These are phyloP conservation scores for Rhinella marina DNA, from an alignment of 2,797 vertebrate genomes.

Conservation along the genomic window DNA sequence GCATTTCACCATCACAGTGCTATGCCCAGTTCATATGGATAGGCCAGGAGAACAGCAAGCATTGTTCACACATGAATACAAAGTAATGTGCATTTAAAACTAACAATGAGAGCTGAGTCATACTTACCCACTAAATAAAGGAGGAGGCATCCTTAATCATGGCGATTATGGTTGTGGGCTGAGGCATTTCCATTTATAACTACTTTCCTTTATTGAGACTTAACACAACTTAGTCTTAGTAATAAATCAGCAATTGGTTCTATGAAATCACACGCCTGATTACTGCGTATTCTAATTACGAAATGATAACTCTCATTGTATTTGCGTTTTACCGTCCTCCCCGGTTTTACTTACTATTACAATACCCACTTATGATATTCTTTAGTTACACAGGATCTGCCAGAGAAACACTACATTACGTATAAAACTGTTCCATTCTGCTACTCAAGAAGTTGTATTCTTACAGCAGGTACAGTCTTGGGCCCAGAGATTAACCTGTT, in stretches of 20 bases:
- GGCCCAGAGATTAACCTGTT: neutral
- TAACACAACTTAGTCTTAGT: neutral
- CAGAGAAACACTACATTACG: neutral
- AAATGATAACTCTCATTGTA: neutral
- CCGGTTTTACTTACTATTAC: neutral
- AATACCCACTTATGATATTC: no score
- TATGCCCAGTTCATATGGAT: neutral
- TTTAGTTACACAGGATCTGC: neutral
- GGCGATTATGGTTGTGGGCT: neutral
- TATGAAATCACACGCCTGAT: neutral
- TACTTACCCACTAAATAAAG: neutral
- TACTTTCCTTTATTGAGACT: neutral
- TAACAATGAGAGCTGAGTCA: neutral
- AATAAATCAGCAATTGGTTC: neutral
- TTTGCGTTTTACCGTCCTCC: neutral
- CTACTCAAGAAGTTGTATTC: neutral
- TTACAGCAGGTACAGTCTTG: neutral
- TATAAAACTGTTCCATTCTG: neutral
- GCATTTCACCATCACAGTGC: neutral
- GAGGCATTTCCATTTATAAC: neutral
- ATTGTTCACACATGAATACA: neutral
- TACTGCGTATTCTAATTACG: neutral
- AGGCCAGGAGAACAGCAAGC: neutral
- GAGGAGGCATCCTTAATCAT: neutral
- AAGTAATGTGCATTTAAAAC: neutral